Conservation (phyloP, 2,797 vertebrate genomes). For the Amazona finschi region DNA sequence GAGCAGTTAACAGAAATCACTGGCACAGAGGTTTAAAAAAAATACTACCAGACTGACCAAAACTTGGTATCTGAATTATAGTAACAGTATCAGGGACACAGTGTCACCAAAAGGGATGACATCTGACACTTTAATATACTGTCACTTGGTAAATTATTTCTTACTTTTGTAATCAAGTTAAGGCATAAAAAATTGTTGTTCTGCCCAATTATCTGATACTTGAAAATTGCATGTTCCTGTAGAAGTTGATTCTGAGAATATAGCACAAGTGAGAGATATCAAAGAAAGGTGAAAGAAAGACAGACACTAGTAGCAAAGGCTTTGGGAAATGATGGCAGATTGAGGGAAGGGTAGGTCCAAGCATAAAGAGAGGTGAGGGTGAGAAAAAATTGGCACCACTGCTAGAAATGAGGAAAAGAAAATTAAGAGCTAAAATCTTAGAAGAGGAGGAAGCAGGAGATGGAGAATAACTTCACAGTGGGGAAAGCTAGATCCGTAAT, state of each 20-base stretch:
- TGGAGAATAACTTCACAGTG: background rate
- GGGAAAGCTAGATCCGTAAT: background rate
- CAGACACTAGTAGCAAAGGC: background rate
- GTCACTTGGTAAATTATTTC: background rate
- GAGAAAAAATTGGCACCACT: background rate
- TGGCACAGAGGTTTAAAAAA: background rate
- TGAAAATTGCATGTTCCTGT: background rate
- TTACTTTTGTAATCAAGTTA: background rate
- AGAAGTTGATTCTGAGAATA: background rate
- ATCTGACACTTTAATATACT: background rate
- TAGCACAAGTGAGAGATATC: background rate
- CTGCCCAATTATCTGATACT: background rate
- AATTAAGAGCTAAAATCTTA: background rate
- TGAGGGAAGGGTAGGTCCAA: background rate
- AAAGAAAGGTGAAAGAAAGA: background rate
- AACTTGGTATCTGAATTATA: background rate
- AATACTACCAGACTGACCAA: background rate
- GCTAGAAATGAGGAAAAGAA: background rate
- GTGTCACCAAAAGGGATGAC: background rate
- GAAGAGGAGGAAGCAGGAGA: background rate
- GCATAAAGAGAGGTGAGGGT: background rate
- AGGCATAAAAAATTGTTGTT: background rate
- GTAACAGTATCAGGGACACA: background rate
- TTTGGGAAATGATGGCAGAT: background rate
- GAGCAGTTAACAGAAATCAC: background rate